A percentile compares a stretch with the other conserved stretches of the same genome.
Evolutionary conservation across 2,113 vertebrate genomes (phyloP).

Genomic region (Corvus moneduloides): DNA sequence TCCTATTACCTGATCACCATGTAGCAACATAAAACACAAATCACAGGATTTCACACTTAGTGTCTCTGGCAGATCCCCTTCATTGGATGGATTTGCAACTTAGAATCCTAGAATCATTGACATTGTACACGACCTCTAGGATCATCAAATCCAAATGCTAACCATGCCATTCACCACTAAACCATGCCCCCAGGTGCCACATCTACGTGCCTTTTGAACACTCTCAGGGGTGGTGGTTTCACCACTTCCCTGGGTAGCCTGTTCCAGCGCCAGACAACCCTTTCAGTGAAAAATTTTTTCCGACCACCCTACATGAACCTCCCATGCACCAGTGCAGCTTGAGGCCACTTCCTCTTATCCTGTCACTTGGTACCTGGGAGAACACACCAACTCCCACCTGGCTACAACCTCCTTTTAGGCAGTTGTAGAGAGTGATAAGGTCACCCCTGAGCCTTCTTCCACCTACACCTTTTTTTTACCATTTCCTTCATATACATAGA

Average conservation of each 20-base stretch:
- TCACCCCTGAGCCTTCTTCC: too few relatives aligned
- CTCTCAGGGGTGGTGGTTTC: not conserved
- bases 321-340: too few relatives aligned
- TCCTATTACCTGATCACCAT: not conserved
- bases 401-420: not conserved
- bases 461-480: not conserved
- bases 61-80: not conserved
- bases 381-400: not conserved
- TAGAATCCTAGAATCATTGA: not conserved
- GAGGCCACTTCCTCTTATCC: not conserved
- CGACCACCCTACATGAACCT: too few relatives aligned
- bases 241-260: not conserved
- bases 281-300: not conserved
- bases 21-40: not conserved
- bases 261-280: not conserved
- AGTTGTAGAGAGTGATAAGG: not conserved
- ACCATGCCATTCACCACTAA: not conserved
- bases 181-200: too few relatives aligned
- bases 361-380: not conserved
- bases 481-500: not conserved
- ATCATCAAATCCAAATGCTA: not conserved
- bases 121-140: not conserved
- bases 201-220: not conserved
- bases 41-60: fast-evolving
- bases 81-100: not conserved